phyloP scores from a whole-genome alignment of 2,113 vertebrate species.

The Colinus virginianus region DNA sequence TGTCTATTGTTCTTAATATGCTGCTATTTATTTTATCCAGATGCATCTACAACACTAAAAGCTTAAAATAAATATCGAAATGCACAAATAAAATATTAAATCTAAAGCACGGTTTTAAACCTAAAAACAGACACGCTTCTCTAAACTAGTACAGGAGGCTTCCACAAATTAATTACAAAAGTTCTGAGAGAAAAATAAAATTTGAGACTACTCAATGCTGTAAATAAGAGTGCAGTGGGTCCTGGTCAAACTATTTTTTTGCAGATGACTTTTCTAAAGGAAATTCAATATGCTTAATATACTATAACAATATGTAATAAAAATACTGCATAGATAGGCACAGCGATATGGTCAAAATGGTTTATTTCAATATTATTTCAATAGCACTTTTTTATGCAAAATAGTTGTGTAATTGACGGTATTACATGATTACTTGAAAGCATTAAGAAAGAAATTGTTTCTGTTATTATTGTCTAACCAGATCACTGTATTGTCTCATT shows the following conservation, averaged over 20 bases:
- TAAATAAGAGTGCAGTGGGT: background rate
- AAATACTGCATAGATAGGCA: background rate
- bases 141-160: background rate
- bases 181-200: background rate
- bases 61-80: background rate
- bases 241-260: background rate
- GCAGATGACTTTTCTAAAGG: background rate
- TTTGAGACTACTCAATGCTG: background rate
- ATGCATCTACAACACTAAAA: background rate
- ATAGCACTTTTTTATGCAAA: background rate
- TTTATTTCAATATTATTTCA: background rate
- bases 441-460: constrained; percentile 9
- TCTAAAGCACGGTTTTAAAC: background rate
- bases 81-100: background rate
- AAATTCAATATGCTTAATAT: background rate
- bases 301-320: background rate
- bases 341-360: background rate
- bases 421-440: background rate
- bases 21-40: background rate
- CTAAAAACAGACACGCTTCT: background rate
- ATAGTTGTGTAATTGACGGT: background rate
- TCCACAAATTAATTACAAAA: background rate
- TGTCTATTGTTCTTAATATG: background rate
- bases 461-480: constrained; percentile 48
- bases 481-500: constrained; percentile 43